Evolutionary conservation across 2,113 vertebrate genomes (phyloP), one percentile per base, ranked within the genome.

Genomic region (Semnornis frantzii): DNA sequence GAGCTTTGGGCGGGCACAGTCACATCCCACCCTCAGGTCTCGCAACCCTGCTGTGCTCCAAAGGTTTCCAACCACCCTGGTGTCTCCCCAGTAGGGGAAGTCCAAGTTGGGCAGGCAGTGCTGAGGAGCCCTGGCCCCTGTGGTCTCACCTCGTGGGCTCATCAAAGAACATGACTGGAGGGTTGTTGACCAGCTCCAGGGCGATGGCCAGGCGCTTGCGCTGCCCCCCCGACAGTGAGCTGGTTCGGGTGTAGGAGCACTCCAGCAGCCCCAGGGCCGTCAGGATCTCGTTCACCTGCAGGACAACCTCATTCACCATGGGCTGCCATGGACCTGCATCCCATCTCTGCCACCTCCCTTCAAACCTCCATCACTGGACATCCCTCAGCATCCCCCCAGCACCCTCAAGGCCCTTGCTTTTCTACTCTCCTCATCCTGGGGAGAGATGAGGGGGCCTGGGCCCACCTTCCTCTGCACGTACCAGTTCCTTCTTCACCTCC

Each of bases 151-250:
- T 99, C 21, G 99, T 99, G 91, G 99, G 99, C 96, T 99, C 99
- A 27, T 99, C 99, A 37, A 99, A 99, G 97, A 99, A 99, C 99
- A 99, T 99, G 97, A 99, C 99, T 0, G 99, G 99, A 0, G 99
- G 99, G 89, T 99, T 99, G 98, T 99, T 99, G 97, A 99, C 99
- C 94, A 99, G 98, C 96, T 99, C 99, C 90, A 99, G 97, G 52
- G 99, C 99, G 10, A 99, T 99, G 87, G 99, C 99, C 89, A 99
- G 98, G 57, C 99, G 98, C 96, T 99, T 99, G 96, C 99, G 98
- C 95, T 99, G 99, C 5, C 99, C 99, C 1, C 99, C 98, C 0
- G 99, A 99, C 75, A 99, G 98, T 24, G 97, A 97, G 91, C 96
- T 97, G 80, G 99, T 99, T 93, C 99, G 99, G 44, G 99, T 99